Evolutionary conservation across 2,797 vertebrate species (phyloP), one percentile per base, ranked within the genome.

Genomic region (Galaxias olidus): DNA sequence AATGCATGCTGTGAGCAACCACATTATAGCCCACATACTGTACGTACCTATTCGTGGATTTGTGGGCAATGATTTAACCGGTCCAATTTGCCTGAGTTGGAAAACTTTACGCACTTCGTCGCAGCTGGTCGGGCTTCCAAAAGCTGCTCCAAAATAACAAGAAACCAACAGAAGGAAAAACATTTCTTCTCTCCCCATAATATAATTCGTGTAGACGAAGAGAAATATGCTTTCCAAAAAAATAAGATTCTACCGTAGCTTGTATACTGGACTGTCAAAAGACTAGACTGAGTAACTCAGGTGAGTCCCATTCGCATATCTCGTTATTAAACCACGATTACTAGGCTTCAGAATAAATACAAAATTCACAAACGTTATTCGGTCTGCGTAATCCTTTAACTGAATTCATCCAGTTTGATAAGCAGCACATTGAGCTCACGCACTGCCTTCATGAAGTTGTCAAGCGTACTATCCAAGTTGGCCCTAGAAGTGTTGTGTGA

Each of bases 91-190:
- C 47, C 85, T 76, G 76, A 89, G 74, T 75, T 91, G 91, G 79
- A 94, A 95, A 94, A 96, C 92, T 94, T 95, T 92, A 55, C 91
- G 84, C 69, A 93, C 92, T 81, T 92, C 88, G 19, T 93, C 88
- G 80, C 95, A 96, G 91, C 65, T 89, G 73, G 69, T 82, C 4
- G 72, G n/a, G 59, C 65, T 86, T 52, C 84, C 87, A 10, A 59
- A 44, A 19, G 65, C 75, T 0, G 71, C 50, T 46, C 66, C 84
- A 17, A 61, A 64, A n/a, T 69, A 79, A 55, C 68, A 82, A 11
- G 62, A 71, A 59, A 89, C 70, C 17, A 88, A 19, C 13, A 87
- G 70, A 55, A 78, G n/a, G 61, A 30, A 68, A 52, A 51, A 48
- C 4, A 62, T 63, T 60, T 75, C 71, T n/a, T 66, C 56, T 20